Evolutionary conservation across 30 jellyfish, hydroid and myxozoan genomes (phyloP).

Genomic region (Chironex yamaguchii): DNA sequence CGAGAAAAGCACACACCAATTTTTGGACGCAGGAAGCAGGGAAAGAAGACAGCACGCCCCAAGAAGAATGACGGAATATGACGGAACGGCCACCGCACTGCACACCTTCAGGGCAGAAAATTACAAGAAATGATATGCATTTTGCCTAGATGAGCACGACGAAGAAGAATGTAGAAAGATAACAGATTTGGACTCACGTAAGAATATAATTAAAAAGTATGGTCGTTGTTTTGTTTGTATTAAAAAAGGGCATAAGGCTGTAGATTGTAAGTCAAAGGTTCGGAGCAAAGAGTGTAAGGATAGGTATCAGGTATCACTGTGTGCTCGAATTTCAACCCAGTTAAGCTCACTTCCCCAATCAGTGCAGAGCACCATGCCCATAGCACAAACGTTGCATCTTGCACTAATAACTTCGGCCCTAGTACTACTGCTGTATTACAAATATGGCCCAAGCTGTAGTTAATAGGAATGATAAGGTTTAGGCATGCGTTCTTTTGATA

Average conservation of each 20-base stretch:
- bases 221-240: slow-evolving; percentile 21
- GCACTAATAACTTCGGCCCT: background rate
- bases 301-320: background rate
- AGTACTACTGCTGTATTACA: background rate
- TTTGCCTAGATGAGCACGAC: slow-evolving; percentile 1
- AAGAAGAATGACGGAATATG: background rate
- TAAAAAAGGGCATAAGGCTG: background rate
- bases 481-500: slow-evolving; percentile 18
- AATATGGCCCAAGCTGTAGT: slow-evolving; percentile 2
- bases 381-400: background rate
- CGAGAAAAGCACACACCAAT: background rate
- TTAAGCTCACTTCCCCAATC: slow-evolving; percentile 2
- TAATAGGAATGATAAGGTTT: background rate
- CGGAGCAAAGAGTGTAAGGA: background rate
- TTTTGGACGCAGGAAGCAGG: background rate
- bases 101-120: background rate
- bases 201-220: background rate
- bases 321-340: background rate
- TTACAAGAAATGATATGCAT: background rate
- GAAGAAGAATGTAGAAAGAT: background rate
- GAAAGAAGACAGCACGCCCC: background rate
- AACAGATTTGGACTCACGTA: background rate
- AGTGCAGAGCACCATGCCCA: background rate
- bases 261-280: background rate
- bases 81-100: slow-evolving; percentile 7